Evolutionary conservation across 2,888 invertebrate species (phyloP).

Genomic region (Arge pagana): DNA sequence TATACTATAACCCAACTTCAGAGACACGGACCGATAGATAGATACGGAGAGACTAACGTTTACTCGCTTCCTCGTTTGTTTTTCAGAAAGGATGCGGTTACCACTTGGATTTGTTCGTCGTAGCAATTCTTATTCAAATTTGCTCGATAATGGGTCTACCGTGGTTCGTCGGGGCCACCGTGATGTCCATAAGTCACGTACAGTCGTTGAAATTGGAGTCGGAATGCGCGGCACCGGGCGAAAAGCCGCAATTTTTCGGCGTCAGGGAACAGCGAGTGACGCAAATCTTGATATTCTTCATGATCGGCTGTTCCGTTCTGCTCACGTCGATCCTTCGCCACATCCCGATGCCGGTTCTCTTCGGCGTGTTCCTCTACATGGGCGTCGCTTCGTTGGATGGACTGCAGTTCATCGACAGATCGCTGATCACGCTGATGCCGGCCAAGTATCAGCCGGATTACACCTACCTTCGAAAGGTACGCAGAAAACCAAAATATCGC

Average conservation of each 20-base stretch:
- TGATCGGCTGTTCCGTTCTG: slow-evolving; percentile 91
- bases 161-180: slow-evolving; percentile 97
- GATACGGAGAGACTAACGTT: too few species aligned
- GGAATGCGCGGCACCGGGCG: slow-evolving; percentile 96
- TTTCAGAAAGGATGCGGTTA: slow-evolving; percentile 91
- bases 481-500: neutral
- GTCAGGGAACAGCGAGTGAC: slow-evolving; percentile 93
- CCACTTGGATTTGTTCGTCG: slow-evolving; percentile 90
- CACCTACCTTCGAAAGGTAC: slow-evolving; percentile 93
- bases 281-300: slow-evolving; percentile 88
- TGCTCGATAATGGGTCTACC: slow-evolving; percentile 94
- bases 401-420: slow-evolving; percentile 92
- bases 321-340: slow-evolving; percentile 85
- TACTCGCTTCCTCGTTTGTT: too few species aligned
- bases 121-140: slow-evolving; percentile 84
- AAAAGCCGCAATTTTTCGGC: slow-evolving; percentile 94
- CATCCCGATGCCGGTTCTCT: slow-evolving; percentile 97
- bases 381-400: slow-evolving; percentile 94
- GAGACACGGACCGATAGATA: too few species aligned
- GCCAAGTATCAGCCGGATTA: slow-evolving; percentile 98
- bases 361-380: slow-evolving; percentile 98
- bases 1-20: too few species aligned
- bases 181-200: slow-evolving; percentile 95
- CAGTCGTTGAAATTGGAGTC: slow-evolving; percentile 94
- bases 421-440: slow-evolving; percentile 96